These are phyloP conservation scores for Centroberyx gerrardi DNA, from an alignment of 2,797 vertebrate species.

Conservation along the genomic window DNA sequence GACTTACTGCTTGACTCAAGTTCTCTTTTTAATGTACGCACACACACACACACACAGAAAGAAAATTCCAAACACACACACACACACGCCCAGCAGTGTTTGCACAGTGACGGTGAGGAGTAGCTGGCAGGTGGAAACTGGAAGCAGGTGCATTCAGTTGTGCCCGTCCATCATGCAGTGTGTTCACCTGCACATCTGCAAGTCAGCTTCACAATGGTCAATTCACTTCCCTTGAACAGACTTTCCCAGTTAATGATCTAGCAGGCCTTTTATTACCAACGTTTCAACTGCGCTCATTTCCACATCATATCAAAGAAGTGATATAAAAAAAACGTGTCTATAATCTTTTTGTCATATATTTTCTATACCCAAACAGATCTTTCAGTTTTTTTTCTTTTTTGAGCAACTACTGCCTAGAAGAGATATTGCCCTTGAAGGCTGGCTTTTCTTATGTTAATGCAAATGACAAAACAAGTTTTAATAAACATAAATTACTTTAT, in stretches of 20 bases:
- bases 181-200: conserved; percentile 78
- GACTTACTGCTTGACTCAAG: conserved; percentile 1
- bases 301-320: background rate
- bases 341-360: too few relatives aligned
- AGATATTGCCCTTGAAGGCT: background rate
- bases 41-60: background rate
- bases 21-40: conserved; percentile 21
- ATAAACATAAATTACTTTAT: conserved; percentile 90
- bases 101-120: conserved; percentile 67
- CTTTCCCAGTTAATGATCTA: conserved; percentile 74
- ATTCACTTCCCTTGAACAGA: conserved; percentile 35
- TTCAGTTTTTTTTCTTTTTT: background rate
- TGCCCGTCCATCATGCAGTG: conserved; percentile 65
- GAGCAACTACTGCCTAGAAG: background rate
- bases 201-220: conserved; percentile 44
- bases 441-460: background rate
- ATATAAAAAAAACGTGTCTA: background rate
- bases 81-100: conserved; percentile 62
- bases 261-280: conserved; percentile 41
- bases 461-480: conserved; percentile 59
- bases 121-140: conserved; percentile 77
- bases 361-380: too few relatives aligned
- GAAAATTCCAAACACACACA: background rate
- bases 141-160: conserved; percentile 81
- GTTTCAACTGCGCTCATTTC: conserved; percentile 5